Evolutionary conservation across 2,113 vertebrate genomes (phyloP), one percentile per base, ranked within the genome.

Genomic region (Rhadina sibilatrix): DNA sequence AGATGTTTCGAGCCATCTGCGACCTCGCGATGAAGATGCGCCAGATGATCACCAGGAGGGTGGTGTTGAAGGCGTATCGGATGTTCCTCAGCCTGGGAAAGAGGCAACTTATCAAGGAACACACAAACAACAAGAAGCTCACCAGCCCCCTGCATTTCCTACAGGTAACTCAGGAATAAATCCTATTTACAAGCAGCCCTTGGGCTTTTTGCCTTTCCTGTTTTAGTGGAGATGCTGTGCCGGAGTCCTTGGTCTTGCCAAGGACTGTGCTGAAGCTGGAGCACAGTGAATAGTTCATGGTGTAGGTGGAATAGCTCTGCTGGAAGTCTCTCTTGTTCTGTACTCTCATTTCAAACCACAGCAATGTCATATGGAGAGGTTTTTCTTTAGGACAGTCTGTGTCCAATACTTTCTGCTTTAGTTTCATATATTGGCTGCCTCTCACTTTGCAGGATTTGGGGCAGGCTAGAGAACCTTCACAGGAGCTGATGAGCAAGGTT

Each of bases 1-100:
- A 99, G 97, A 99, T 98, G 95, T 99, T 99, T 87, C 98, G 98
- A 95, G 99, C 99, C 98, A 99, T 99, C 98, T 99, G 99, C 30
- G 99, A 99, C 95, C 99, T 98, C 50, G 99, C 99, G 52, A 99
- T 99, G 96, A 99, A 99, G 38, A 99, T 98, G 83, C 99, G 98
- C 99, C 99, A 99, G 97, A 99, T 98, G 96, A 99, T 98, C 42
- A 99, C 97, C 3, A 99, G 98, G 69, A 99, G 92, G 50, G 98
- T 94, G 5, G 98, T 99, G 96, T 99, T 99, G 96, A 99, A 99
- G 10, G 98, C 98, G 47, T 99, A 99, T 66, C 98, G 98, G 93
- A 99, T 99, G 90, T 99, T 99, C 95, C 98, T 98, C 96, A 99
- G 97, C 97, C 99, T 99, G 97, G 44, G 63, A 88, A 83, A 87